phyloP scores from a whole-genome alignment of 2,113 vertebrate species.

The Dicrurus megarhynchus region DNA sequence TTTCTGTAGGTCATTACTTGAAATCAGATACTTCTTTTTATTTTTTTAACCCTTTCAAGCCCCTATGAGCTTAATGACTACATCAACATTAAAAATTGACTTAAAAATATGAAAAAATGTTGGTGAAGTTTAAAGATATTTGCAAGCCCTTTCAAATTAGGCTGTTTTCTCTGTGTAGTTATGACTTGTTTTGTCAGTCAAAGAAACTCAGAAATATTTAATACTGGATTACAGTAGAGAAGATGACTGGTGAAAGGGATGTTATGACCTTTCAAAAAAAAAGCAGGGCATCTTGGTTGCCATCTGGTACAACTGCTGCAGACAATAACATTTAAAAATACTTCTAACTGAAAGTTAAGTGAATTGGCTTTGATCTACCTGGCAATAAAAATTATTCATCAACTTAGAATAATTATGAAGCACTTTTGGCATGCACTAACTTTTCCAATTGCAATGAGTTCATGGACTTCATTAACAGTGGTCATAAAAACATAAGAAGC shows the following conservation, averaged over 20 bases:
- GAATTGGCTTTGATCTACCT: not conserved
- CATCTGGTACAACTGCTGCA: not conserved
- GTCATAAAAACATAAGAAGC: not conserved
- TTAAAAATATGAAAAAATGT: not conserved
- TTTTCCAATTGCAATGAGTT: not conserved
- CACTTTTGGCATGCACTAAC: not conserved
- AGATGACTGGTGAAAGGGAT: not conserved
- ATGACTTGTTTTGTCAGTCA: not conserved
- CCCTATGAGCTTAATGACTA: not conserved
- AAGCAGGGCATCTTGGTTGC: not conserved
- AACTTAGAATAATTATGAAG: not conserved
- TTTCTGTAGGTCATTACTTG: not conserved
- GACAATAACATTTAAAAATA: not conserved
- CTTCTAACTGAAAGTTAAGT: not conserved
- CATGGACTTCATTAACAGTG: not conserved
- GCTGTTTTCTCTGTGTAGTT: not conserved
- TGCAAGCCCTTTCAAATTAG: not conserved
- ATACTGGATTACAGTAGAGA: not conserved
- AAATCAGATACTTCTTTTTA: not conserved
- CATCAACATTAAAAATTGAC: not conserved
- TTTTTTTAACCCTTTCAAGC: not conserved
- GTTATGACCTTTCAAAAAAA: not conserved
- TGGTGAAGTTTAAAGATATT: not conserved
- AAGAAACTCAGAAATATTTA: not conserved
- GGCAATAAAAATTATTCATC: not conserved